Evolutionary conservation across 2,888 invertebrate genomes (phyloP).

Genomic region (Noctua comes): DNA sequence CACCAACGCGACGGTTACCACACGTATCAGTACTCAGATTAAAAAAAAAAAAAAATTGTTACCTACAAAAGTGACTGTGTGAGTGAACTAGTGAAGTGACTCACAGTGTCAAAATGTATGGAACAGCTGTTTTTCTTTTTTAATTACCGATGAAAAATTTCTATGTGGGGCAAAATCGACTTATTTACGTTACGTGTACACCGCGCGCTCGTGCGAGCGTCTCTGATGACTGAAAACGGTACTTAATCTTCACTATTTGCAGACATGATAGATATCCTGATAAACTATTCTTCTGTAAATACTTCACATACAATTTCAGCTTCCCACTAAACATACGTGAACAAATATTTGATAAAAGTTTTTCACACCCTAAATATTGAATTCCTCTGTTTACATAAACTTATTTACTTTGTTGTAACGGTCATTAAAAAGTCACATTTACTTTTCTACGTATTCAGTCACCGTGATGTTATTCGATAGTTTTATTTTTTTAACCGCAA

Average conservation of each 20-base stretch:
- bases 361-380: conserved; percentile 14
- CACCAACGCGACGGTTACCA: no score
- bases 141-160: no score
- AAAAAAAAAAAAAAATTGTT: no score
- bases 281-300: background rate
- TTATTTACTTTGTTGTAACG: conserved; percentile 12
- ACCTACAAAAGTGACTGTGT: no score
- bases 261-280: background rate
- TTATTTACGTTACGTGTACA: no score
- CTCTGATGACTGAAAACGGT: no score
- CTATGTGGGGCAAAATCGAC: no score
- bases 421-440: conserved; percentile 7
- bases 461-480: conserved; percentile 21
- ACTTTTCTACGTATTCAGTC: conserved; percentile 34
- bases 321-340: conserved; percentile 7
- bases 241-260: background rate
- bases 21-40: no score
- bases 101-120: no score
- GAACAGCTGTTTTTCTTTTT: no score
- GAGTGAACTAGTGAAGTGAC: no score
- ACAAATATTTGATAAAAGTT: conserved; percentile 24
- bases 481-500: conserved; percentile 12
- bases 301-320: background rate
- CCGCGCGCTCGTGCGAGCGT: no score
- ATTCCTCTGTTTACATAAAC: conserved; percentile 21